Evolutionary conservation across 2,113 vertebrate genomes (phyloP).

Genomic region (Butorides virescens): DNA sequence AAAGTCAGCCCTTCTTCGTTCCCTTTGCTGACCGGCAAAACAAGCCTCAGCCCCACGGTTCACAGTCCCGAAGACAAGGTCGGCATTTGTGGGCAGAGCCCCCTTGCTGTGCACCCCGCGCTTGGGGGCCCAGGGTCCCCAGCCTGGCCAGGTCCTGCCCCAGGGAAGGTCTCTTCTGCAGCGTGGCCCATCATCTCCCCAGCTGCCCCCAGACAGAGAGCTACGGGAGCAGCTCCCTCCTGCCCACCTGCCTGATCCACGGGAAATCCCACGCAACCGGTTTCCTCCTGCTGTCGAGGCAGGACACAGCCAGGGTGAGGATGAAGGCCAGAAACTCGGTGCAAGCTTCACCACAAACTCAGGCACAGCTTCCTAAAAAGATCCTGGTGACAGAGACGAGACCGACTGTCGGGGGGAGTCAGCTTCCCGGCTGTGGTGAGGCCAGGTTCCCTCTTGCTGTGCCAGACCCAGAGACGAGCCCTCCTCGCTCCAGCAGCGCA

Average conservation of each 20-base stretch:
- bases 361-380: neutral
- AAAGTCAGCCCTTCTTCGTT: neutral
- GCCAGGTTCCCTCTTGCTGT: neutral
- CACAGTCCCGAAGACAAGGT: neutral
- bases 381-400: neutral
- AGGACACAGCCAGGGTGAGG: neutral
- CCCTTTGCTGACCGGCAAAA: neutral
- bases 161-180: neutral
- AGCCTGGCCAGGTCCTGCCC: neutral
- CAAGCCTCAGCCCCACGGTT: neutral
- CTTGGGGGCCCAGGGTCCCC: no score
- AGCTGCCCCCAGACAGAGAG: neutral
- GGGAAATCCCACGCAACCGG: neutral
- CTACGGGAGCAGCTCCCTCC: neutral
- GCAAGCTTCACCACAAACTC: neutral
- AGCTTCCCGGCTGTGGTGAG: neutral
- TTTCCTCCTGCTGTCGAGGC: neutral
- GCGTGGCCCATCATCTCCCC: neutral
- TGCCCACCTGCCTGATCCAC: neutral
- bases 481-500: neutral
- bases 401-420: neutral
- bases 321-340: neutral
- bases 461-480: neutral
- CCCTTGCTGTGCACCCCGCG: accelerated
- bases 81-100: neutral